phyloP scores from a whole-genome alignment of 1,140 invertebrate species.

The Amyelois transitella region DNA sequence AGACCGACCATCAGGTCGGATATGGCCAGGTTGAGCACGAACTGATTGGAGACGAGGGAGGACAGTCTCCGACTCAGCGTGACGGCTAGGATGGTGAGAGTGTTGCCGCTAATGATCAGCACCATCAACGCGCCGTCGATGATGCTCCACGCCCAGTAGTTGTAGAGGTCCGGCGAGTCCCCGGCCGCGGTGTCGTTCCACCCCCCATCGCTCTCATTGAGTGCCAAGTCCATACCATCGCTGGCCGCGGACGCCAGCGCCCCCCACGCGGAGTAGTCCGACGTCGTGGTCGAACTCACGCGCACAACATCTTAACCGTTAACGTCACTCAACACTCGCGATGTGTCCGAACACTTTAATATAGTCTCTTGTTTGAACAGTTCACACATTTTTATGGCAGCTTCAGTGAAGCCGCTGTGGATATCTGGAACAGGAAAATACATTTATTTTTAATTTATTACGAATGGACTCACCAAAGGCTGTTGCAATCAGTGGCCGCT shows the following conservation, averaged over 20 bases:
- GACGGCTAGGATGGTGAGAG: slow-evolving; percentile 82
- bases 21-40: slow-evolving; percentile 82
- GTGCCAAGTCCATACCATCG: slow-evolving; percentile 68
- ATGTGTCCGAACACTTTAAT: slow-evolving; percentile 19
- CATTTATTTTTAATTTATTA: too few relatives aligned
- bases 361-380: slow-evolving; percentile 27
- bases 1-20: slow-evolving; percentile 84
- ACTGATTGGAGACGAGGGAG: slow-evolving; percentile 80
- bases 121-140: slow-evolving; percentile 79
- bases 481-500: too few relatives aligned
- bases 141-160: slow-evolving; percentile 76
- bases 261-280: slow-evolving; percentile 49
- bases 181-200: slow-evolving; percentile 44
- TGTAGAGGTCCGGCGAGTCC: slow-evolving; percentile 43
- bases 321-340: slow-evolving; percentile 36
- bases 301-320: slow-evolving; percentile 49
- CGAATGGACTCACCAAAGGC: too few relatives aligned
- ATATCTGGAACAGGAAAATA: slow-evolving; percentile 31
- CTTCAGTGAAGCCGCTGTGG: slow-evolving; percentile 2
- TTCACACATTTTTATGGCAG: slow-evolving; percentile 29
- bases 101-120: slow-evolving; percentile 80
- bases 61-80: slow-evolving; percentile 78
- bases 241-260: slow-evolving; percentile 61
- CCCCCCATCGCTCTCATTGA: slow-evolving; percentile 44
- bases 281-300: slow-evolving; percentile 56